Evolutionary conservation across 1,140 invertebrate genomes (phyloP).

Genomic region (Lethrus apterus): DNA sequence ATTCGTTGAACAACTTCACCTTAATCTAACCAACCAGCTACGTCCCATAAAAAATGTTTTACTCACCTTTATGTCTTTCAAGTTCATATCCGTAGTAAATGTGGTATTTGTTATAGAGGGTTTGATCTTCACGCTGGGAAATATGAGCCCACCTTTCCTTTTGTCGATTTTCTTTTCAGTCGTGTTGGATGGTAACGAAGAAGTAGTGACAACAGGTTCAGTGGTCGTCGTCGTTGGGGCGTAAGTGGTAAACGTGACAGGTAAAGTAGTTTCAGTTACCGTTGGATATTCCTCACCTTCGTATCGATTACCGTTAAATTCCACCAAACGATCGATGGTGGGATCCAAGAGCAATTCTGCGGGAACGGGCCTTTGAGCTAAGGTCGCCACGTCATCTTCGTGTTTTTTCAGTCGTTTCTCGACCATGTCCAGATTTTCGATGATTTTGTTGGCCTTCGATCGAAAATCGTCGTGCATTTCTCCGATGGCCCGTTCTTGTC

Average conservation of each 20-base stretch:
- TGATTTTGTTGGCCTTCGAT: slow-evolving; percentile 77
- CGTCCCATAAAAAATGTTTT: slow-evolving; percentile 8
- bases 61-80: slow-evolving; percentile 77
- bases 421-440: slow-evolving; percentile 77
- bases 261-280: slow-evolving; percentile 31
- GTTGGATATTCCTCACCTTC: slow-evolving; percentile 14
- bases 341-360: slow-evolving; percentile 64
- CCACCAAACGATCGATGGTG: slow-evolving; percentile 66
- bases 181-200: slow-evolving; percentile 36
- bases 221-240: slow-evolving; percentile 35
- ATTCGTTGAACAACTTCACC: too few species aligned
- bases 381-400: slow-evolving; percentile 64
- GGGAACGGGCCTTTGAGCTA: slow-evolving; percentile 63
- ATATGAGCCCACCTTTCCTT: slow-evolving; percentile 74
- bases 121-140: slow-evolving; percentile 85
- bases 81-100: slow-evolving; percentile 65
- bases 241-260: slow-evolving; percentile 37
- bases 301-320: slow-evolving; percentile 56
- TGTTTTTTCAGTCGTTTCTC: slow-evolving; percentile 76
- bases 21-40: too few species aligned
- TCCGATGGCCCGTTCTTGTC: slow-evolving; percentile 78
- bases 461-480: slow-evolving; percentile 79
- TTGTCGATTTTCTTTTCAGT: slow-evolving; percentile 41
- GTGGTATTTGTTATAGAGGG: slow-evolving; percentile 74
- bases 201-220: slow-evolving; percentile 32